Conservation (phyloP, 1,140 invertebrate genomes). For the Drosophila littoralis region DNA sequence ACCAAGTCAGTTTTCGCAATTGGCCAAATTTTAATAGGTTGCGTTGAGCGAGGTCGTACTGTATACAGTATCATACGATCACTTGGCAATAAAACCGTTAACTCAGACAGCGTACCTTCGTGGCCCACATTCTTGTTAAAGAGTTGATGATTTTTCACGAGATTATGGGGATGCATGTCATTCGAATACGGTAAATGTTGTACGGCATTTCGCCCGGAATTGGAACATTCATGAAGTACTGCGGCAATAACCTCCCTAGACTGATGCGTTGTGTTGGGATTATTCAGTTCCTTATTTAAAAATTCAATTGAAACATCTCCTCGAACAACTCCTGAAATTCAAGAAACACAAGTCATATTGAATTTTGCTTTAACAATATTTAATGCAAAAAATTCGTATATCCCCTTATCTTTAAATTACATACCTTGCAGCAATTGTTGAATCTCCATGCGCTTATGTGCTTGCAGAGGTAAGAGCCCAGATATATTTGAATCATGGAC, state of each 20-base stretch:
- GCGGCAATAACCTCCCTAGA: conserved; percentile 90
- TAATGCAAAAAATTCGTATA: not conserved
- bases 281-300: conserved; percentile 90
- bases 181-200: conserved; percentile 23
- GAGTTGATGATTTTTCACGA: conserved; percentile 21
- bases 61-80: too few relatives aligned
- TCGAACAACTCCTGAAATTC: conserved; percentile 42
- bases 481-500: conserved; percentile 32
- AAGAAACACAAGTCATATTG: not conserved
- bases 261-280: conserved; percentile 89
- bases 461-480: conserved; percentile 20
- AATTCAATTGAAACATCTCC: conserved; percentile 62
- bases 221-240: conserved; percentile 86
- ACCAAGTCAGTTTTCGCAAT: too few relatives aligned
- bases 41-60: too few relatives aligned
- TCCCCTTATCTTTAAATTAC: not conserved
- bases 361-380: too few relatives aligned
- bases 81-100: not conserved
- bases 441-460: conserved; percentile 55
- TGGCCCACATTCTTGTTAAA: conserved; percentile 31
- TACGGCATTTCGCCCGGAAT: conserved; percentile 39
- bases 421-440: conserved; percentile 64
- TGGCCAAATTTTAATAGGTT: too few relatives aligned
- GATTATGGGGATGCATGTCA: conserved; percentile 22
- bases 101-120: conserved; percentile 49